Conservation (phyloP, 2,113 vertebrate genomes). For the Myotis yumanensis region DNA sequence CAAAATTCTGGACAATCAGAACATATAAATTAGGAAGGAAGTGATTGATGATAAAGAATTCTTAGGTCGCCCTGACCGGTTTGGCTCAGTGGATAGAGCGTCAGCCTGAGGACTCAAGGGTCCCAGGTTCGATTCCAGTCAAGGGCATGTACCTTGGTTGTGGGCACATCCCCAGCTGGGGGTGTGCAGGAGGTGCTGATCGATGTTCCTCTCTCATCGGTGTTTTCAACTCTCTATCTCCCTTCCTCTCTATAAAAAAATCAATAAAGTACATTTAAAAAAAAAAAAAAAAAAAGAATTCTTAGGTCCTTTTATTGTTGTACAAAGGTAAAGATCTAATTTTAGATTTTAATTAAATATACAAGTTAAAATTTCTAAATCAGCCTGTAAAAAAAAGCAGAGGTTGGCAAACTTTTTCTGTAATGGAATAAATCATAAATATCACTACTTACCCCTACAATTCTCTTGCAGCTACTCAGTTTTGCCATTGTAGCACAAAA, state of each 20-base stretch:
- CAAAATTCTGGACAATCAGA: background rate
- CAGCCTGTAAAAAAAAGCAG: background rate
- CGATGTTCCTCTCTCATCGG: no score
- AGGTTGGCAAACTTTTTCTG: background rate
- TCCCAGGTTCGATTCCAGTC: no score
- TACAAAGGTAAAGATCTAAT: slow-evolving; percentile 9
- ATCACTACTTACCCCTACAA: background rate
- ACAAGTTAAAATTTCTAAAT: slow-evolving; percentile 33
- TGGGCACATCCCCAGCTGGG: no score
- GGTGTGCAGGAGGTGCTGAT: no score
- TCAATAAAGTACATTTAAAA: no score
- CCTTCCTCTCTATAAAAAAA: no score
- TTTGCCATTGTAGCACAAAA: background rate
- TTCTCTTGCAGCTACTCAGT: background rate
- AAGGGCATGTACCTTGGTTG: no score
- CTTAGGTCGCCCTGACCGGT: no score
- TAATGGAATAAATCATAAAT: background rate
- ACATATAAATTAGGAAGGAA: background rate
- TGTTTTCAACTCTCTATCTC: no score
- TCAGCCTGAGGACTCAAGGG: no score
- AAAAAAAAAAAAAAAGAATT: no score
- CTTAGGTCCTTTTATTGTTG: background rate
- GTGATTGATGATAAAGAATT: slow-evolving; percentile 16
- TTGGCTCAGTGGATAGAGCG: no score
- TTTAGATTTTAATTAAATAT: slow-evolving; percentile 35